Percentiles rank a stretch among this genome's conserved stretches.
phyloP scores from a whole-genome alignment of 2,888 invertebrate genomes.

The Lithophane socia region DNA sequence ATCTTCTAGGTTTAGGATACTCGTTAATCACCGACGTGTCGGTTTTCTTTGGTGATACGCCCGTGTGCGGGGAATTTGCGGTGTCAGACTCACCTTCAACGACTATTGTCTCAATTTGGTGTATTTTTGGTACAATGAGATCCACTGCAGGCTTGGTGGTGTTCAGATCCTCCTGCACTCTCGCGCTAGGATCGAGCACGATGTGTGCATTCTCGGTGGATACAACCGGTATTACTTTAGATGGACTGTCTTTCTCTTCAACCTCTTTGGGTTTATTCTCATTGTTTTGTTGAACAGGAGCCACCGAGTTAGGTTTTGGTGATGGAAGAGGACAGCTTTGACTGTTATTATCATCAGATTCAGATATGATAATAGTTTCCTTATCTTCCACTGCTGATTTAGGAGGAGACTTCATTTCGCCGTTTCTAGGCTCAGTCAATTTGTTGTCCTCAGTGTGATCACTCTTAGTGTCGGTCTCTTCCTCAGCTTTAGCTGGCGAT shows the following conservation, averaged over 20 bases:
- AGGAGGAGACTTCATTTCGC: conserved; percentile 78
- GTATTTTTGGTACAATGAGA: conserved; percentile 80
- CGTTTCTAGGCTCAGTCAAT: conserved; percentile 75
- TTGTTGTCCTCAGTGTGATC: conserved; percentile 72
- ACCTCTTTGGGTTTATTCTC: conserved; percentile 82
- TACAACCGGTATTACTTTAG: conserved; percentile 85
- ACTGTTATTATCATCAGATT: conserved; percentile 88
- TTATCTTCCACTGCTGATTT: conserved; percentile 82
- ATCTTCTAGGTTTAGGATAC: conserved; percentile 79
- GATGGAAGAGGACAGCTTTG: conserved; percentile 88
- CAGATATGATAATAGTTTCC: conserved; percentile 87
- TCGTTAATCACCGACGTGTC: conserved; percentile 82
- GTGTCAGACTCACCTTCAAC: conserved; percentile 85
- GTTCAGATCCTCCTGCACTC: conserved; percentile 78
- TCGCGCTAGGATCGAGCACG: conserved; percentile 81
- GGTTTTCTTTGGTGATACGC: conserved; percentile 79
- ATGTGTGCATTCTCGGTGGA: conserved; percentile 86
- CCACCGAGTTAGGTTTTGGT: conserved; percentile 80
- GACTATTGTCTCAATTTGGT: conserved; percentile 85
- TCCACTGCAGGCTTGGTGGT: conserved; percentile 77
- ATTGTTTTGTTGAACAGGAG: conserved; percentile 76
- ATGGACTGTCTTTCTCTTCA: conserved; percentile 83
- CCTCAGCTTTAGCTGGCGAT: conserved; percentile 66
- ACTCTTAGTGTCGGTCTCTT: conserved; percentile 62
- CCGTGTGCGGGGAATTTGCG: conserved; percentile 75